Evolutionary conservation across 2,888 invertebrate species (phyloP).

Genomic region (Pristionchus entomophagus): DNA sequence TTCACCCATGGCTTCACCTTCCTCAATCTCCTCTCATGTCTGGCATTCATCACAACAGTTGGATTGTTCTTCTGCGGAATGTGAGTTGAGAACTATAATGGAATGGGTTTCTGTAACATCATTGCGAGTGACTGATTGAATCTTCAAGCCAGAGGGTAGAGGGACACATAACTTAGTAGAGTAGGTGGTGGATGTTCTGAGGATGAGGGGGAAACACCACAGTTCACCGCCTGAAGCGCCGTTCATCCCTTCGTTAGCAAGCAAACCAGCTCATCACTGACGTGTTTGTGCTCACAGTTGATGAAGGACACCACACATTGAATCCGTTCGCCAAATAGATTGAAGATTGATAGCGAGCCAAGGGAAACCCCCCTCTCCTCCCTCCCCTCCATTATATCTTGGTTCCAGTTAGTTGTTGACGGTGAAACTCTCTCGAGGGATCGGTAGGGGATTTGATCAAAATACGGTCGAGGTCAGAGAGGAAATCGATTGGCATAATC

Average conservation of each 20-base stretch:
- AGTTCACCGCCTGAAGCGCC: not conserved
- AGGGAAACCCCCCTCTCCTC: not conserved
- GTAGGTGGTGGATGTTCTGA: not conserved
- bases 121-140: no score
- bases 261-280: not conserved
- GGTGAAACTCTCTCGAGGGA: not conserved
- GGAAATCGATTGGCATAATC: not conserved
- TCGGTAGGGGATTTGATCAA: not conserved
- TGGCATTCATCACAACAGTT: conserved; percentile 86
- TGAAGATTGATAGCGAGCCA: not conserved
- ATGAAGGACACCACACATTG: not conserved
- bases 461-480: not conserved
- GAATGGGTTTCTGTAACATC: no score
- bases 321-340: conserved; percentile 31
- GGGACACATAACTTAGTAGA: no score
- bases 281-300: not conserved
- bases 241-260: no score
- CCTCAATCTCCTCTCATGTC: conserved; percentile 71
- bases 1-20: conserved; percentile 72
- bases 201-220: not conserved
- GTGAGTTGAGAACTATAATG: conserved; percentile 84
- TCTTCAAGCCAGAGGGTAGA: no score
- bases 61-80: conserved; percentile 89
- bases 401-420: conserved; percentile 39
- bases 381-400: no score